Percentiles rank a stretch among this genome's conserved stretches.
Evolutionary conservation across 2,797 vertebrate species (phyloP).

Genomic region (Triplophysa yarkandensis): DNA sequence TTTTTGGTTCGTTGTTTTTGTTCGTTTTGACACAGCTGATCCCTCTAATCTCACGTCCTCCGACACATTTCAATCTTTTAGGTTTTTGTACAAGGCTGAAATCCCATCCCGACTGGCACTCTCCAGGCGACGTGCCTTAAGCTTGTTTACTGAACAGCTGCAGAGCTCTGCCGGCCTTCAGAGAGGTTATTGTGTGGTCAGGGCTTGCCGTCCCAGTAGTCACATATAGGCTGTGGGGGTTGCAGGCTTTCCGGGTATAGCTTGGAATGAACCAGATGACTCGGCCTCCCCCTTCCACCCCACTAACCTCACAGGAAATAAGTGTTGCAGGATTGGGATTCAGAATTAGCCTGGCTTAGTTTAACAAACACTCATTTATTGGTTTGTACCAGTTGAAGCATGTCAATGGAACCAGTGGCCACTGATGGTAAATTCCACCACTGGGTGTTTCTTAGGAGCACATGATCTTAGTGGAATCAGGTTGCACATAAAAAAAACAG

Average conservation of each 20-base stretch:
- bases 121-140: background rate
- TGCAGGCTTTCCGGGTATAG: constrained; percentile 28
- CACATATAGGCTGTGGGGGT: background rate
- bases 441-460: constrained; percentile 7
- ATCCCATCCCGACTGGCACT: background rate
- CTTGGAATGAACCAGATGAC: constrained; percentile 30
- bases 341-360: constrained; percentile 18
- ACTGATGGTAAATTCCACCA: constrained; percentile 8
- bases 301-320: constrained; percentile 37
- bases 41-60: constrained; percentile 15
- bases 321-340: constrained; percentile 23
- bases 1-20: background rate
- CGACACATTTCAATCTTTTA: background rate
- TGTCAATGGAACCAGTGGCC: background rate
- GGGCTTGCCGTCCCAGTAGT: constrained; percentile 5
- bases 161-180: constrained; percentile 26
- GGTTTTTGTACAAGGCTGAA: background rate
- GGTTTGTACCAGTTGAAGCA: background rate
- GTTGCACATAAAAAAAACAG: constrained; percentile 9
- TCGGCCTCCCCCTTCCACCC: background rate
- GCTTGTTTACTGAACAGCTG: constrained; percentile 25
- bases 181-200: constrained; percentile 39
- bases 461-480: constrained; percentile 8
- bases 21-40: constrained; percentile 32
- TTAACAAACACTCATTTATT: constrained; percentile 21